Evolutionary conservation across 2,888 invertebrate genomes (phyloP).

Genomic region (Sylvicola fuscatus): DNA sequence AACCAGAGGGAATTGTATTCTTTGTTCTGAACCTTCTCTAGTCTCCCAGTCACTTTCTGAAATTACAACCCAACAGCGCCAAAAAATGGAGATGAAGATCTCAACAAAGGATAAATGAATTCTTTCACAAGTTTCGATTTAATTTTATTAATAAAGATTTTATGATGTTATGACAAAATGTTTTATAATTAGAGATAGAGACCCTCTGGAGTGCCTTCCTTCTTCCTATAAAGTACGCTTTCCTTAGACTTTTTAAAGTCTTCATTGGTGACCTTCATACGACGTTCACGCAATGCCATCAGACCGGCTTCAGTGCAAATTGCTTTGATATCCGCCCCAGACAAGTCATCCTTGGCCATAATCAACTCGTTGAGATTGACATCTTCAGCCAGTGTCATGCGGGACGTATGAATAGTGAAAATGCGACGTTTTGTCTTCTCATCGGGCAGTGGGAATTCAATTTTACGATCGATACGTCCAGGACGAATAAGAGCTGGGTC

Average conservation of each 20-base stretch:
- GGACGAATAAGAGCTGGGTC: constrained; percentile 98
- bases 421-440: constrained; percentile 96
- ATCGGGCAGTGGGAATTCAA: constrained; percentile 97
- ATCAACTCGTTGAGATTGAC: constrained; percentile 94
- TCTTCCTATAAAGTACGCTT: constrained; percentile 95
- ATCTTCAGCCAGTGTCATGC: constrained; percentile 94
- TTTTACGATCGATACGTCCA: constrained; percentile 97
- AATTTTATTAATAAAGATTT: neutral
- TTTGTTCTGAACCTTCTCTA: constrained; percentile 11
- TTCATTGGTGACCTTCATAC: constrained; percentile 99
- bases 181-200: constrained; percentile 62
- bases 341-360: constrained; percentile 98
- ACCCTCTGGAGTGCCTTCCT: constrained; percentile 98
- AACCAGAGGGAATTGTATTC: constrained; percentile 9
- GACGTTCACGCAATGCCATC: constrained; percentile 89
- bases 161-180: constrained; percentile 1
- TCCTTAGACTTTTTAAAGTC: constrained; percentile 99
- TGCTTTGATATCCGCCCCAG: constrained; percentile 93
- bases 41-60: constrained; percentile 11
- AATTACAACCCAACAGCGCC: constrained; percentile 15
- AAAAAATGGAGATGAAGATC: constrained; percentile 10
- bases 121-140: neutral
- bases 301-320: constrained; percentile 99
- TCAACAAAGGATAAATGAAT: too few relatives aligned
- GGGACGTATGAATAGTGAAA: constrained; percentile 95